Evolutionary conservation across 2,888 invertebrate species (phyloP).

Genomic region (Pammene fasciana): DNA sequence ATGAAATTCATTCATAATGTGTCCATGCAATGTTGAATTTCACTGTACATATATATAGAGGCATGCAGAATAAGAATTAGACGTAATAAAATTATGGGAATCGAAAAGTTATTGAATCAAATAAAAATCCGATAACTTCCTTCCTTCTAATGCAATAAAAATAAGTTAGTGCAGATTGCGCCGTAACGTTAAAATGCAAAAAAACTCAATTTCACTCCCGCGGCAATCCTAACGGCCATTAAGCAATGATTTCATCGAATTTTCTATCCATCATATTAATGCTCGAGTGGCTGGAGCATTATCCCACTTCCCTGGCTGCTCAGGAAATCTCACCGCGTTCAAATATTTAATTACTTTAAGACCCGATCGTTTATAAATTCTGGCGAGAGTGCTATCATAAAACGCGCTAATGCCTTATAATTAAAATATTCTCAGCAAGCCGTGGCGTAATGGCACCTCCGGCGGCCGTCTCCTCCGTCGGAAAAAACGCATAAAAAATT

Average conservation of each 20-base stretch:
- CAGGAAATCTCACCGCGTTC: constrained; percentile 82
- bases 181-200: constrained; percentile 58
- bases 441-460: constrained; percentile 84
- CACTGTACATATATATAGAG: neutral
- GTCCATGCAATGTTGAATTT: too few species aligned
- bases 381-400: constrained; percentile 81
- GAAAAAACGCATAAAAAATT: constrained; percentile 84
- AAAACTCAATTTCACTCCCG: constrained; percentile 61
- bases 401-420: constrained; percentile 84
- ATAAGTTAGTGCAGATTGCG: constrained; percentile 36
- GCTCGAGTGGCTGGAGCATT: constrained; percentile 70
- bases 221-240: constrained; percentile 76
- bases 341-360: constrained; percentile 83
- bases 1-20: too few species aligned
- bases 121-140: constrained; percentile 14
- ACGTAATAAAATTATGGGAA: neutral
- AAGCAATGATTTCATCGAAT: constrained; percentile 80
- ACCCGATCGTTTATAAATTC: constrained; percentile 82
- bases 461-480: constrained; percentile 78
- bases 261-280: constrained; percentile 81
- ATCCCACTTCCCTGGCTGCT: constrained; percentile 71
- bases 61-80: neutral
- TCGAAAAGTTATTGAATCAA: neutral
- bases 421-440: constrained; percentile 85
- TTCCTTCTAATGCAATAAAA: constrained; percentile 35